Evolutionary conservation across 2,113 vertebrate genomes (phyloP), one percentile per base, ranked within the genome.

Genomic region (Grantiella picta): DNA sequence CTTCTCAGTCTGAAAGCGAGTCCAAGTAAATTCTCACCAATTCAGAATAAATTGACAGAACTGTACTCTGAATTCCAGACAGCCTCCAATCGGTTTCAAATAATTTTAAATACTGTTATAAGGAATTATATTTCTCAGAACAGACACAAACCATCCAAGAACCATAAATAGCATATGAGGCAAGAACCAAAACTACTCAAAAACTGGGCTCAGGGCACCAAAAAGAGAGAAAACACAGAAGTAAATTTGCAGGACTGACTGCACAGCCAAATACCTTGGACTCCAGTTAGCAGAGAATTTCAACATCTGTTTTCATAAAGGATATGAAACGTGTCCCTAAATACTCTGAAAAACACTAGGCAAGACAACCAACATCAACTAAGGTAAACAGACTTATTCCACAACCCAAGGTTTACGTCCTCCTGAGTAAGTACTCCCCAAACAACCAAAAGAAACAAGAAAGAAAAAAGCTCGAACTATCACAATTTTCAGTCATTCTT

Each of bases 1-100:
- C 2, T 56, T 45, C 56, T 71, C 16, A 68, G 61, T 28, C 53
- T 35, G 35, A 49, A 12, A 28, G 10, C 0, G 0, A 71, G 28
- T 16, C 14, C 22, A 86, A 44, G 4, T 33, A 66, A 38, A 44
- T 59, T 59, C 22, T 54, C 27, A 56, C 5, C 47, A 88, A 6
- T 1, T 73, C n/a, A 19, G 21, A 17, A 69, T 25, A 49, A 87
- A 24, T 7, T 25, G 16, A 54, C 38, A 90, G 80, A 90, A 77
- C 14, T n/a, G 4, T 12, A 2, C 20, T 70, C 60, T 3, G 4
- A 57, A 15, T 79, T 79, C 35, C 42, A 76, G 36, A n/a, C 14
- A 42, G 27, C 19, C 25, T 79, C 22, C 29, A 66, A 36, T 31
- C 54, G 44, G 17, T 47, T 87, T 81, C 24, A 85, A 44, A 21